A percentile compares a stretch with the other conserved stretches of the same genome.
Evolutionary conservation across 2,797 vertebrate genomes (phyloP).

Genomic region (Channa striata): DNA sequence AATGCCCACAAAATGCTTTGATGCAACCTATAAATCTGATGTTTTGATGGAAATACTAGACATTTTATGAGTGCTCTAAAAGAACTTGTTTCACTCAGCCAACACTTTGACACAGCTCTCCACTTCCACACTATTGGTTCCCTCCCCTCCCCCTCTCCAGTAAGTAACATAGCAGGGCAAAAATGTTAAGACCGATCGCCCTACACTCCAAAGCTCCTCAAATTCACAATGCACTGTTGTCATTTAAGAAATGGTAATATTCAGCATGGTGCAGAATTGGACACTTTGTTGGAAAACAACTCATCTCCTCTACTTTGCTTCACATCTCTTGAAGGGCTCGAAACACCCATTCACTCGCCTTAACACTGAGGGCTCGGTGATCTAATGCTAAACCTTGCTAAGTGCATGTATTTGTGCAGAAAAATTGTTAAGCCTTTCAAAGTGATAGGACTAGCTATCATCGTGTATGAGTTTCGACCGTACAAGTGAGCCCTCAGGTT

Average conservation of each 20-base stretch:
- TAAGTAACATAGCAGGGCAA: slow-evolving; percentile 58
- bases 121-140: slow-evolving; percentile 48
- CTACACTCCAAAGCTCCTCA: slow-evolving; percentile 67
- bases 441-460: slow-evolving; percentile 68
- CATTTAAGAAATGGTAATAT: slow-evolving; percentile 70
- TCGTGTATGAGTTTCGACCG: slow-evolving; percentile 67
- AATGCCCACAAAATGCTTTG: slow-evolving; percentile 56
- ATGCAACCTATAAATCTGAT: slow-evolving; percentile 57
- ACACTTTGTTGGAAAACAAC: slow-evolving; percentile 70
- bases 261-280: slow-evolving; percentile 57
- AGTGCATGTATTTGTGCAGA: slow-evolving; percentile 72
- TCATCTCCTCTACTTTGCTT: slow-evolving; percentile 61
- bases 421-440: slow-evolving; percentile 76
- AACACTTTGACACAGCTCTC: slow-evolving; percentile 54
- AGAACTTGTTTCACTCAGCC: slow-evolving; percentile 54
- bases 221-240: slow-evolving; percentile 69
- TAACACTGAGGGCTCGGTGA: slow-evolving; percentile 64
- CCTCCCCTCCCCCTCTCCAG: slow-evolving; percentile 48
- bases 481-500: slow-evolving; percentile 83
- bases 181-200: slow-evolving; percentile 64
- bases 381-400: slow-evolving; percentile 70
- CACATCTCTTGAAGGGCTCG: slow-evolving; percentile 68
- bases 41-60: slow-evolving; percentile 70
- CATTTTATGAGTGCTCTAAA: slow-evolving; percentile 54
- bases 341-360: slow-evolving; percentile 78